Base-by-base conservation (phyloP, 2,888 invertebrate species). In the Drosophila quinaria region DNA sequence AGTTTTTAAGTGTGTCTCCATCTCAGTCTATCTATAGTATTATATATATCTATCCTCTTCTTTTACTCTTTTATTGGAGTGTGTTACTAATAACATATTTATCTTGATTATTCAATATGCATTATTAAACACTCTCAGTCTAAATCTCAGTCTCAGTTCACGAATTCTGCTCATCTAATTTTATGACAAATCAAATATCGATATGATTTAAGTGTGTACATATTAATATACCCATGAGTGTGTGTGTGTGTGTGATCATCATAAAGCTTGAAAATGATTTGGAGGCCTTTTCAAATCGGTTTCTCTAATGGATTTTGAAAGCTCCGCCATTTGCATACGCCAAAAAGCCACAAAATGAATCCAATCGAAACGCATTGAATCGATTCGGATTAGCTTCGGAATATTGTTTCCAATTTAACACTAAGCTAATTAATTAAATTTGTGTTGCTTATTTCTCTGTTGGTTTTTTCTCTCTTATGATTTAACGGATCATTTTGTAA, bases 301-400 rank as follows among this genome's bases (percentile, higher is more conserved):
- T 66, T 64, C 70, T 76, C 85, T 85, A 85, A 87, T 89, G 81
- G 85, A 62, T 81, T 90, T 87, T 86, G 79, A 86, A 86, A 84
- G 76, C 84, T 63, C 50, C 46, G 49, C 46, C 56, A 81, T 89
- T 83, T 74, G 73, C 70, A 83, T 83, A 69, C 39, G 50, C 52
- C 61, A 58, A 54, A 58, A 50, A 47, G 50, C 56, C 41, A 50
- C 54, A 58, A 62, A 63, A 61, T 47, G 55, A 52, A 58, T 56
- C 42, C 44, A 67, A 51, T 74, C 60, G 41, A 59, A 62, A 62
- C 41, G 51, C 55, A 59, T 56, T 61, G n/a, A 49, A 39, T 62
- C 56, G 29, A 35, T 52, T 66, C 56, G 47, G n/a, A 33, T 59
- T 11, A 17, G 44, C 44, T 51, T 56, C 31, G 41, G 13, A 29